These are phyloP conservation scores for Notodonta dromedarius DNA, from an alignment of 2,888 invertebrate species.

Conservation along the genomic window DNA sequence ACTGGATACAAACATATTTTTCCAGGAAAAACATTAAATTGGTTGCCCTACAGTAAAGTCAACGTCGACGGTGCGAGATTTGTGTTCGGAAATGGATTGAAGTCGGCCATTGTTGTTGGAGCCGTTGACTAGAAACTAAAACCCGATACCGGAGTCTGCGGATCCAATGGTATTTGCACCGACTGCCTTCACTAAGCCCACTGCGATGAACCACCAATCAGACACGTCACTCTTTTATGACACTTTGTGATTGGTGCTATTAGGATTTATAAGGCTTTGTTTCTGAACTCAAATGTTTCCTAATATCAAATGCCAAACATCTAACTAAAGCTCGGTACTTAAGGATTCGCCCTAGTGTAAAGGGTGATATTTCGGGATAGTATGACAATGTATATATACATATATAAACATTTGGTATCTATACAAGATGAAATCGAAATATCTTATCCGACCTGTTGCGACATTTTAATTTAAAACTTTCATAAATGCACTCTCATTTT, in stretches of 20 bases:
- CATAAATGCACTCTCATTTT: background rate
- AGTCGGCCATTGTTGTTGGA: conserved; percentile 64
- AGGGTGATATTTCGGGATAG: too few relatives aligned
- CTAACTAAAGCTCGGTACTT: too few relatives aligned
- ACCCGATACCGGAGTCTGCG: conserved; percentile 51
- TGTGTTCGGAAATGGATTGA: conserved; percentile 73
- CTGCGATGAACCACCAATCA: conserved; percentile 46
- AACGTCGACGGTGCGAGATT: conserved; percentile 62
- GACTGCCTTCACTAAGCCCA: conserved; percentile 38
- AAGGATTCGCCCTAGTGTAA: too few relatives aligned
- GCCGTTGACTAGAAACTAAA: conserved; percentile 61
- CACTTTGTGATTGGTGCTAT: conserved; percentile 1
- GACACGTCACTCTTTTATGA: conserved; percentile 22
- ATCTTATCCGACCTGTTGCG: background rate
- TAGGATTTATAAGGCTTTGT: background rate
- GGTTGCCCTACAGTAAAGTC: conserved; percentile 43
- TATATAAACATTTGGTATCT: too few relatives aligned
- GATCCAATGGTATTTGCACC: conserved; percentile 47
- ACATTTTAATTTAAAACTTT: background rate
- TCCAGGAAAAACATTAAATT: background rate
- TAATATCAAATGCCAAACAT: background rate
- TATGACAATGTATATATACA: too few relatives aligned
- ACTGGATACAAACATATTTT: too few relatives aligned
- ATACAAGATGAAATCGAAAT: too few relatives aligned
- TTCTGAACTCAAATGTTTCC: background rate